Percentiles rank a stretch among this genome's conserved stretches.
Conservation (phyloP, 2,888 invertebrate species). For the Embidobia sp. region DNA sequence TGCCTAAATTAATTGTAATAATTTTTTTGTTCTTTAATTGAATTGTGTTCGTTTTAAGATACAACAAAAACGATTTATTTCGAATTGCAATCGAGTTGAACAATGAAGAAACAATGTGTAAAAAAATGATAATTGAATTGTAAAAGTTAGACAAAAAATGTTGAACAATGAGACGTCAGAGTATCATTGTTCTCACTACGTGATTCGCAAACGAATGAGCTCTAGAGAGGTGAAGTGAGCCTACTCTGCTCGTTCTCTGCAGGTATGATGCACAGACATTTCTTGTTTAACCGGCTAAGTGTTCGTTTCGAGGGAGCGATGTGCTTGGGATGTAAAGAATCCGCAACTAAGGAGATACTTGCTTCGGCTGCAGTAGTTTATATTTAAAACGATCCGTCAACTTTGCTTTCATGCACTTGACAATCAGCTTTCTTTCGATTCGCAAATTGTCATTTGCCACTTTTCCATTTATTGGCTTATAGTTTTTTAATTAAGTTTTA, state of each 20-base stretch:
- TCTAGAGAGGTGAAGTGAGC: constrained; percentile 18
- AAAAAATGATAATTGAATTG: neutral
- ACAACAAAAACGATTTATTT: no score
- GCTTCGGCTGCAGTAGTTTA: neutral
- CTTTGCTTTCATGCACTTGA: no score
- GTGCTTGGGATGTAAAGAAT: constrained; percentile 7
- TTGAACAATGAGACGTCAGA: neutral
- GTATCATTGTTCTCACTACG: constrained; percentile 5
- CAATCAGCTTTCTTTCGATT: no score
- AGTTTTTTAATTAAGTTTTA: no score
- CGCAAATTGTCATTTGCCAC: no score
- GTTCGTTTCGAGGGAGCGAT: constrained; percentile 14
- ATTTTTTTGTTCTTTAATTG: no score
- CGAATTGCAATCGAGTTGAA: no score
- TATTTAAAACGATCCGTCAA: neutral
- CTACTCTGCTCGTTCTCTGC: constrained; percentile 8
- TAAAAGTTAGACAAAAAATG: constrained; percentile 4
- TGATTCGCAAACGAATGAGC: constrained; percentile 22
- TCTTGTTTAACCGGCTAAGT: constrained; percentile 14
- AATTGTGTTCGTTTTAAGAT: no score
- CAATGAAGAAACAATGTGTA: no score
- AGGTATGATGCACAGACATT: constrained; percentile 3
- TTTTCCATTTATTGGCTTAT: no score
- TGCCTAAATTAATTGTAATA: no score
- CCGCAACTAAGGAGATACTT: constrained; percentile 6